Base-by-base conservation (phyloP, 2,113 vertebrate genomes). In the Chaetops frenatus region DNA sequence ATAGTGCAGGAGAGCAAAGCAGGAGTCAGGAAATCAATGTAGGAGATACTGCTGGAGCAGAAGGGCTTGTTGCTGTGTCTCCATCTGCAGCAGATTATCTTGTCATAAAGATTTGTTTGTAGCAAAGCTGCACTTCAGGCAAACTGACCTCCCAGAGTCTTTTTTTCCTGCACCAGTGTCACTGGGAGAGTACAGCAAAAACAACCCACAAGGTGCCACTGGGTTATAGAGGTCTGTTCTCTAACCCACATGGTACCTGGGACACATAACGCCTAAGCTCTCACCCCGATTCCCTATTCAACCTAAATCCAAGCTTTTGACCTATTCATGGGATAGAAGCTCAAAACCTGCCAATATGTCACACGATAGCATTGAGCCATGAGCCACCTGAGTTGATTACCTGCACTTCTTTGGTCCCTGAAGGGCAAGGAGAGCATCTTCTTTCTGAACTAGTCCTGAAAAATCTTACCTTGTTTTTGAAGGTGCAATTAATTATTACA, bases 221-320 rank as follows among this genome's bases (percentile, higher is more conserved):
- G 50, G 58, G 9, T 36, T 77, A 45, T 0, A 77, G 6, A 22
- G 7, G 8, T 62, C 38, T 62, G 3, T 57, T 54, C 60, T 71
- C 36, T 71, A 56, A 24, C 21, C 12, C n/a, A 9, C 33, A 71
- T 5, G 0, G 0, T 38, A 62, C 7, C 12, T 74, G 65, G 35
- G 18, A 31, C 42, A 51, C 19, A 17, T 0, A 60, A 21, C 54
- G 85, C 67, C n/a, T 21, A 56, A 91, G 15, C 7, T 51, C 12
- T 19, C 20, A 67, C 4, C 13, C 2, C 0, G 0, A 48, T 47
- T 12, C 57, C 4, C 36, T 40, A 0, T 1, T 69, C 33, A 81
- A 54, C 22, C 12, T 73, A n/a, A 86, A 51, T 65, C 28, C 53
- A 78, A 76, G 12, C 47, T 62, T 78, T 53, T 85, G 58, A 76